Evolutionary conservation across 92 coral and sea anemone species (phyloP), one percentile per base, ranked within the genome.

Genomic region (Pocillopora grandis): DNA sequence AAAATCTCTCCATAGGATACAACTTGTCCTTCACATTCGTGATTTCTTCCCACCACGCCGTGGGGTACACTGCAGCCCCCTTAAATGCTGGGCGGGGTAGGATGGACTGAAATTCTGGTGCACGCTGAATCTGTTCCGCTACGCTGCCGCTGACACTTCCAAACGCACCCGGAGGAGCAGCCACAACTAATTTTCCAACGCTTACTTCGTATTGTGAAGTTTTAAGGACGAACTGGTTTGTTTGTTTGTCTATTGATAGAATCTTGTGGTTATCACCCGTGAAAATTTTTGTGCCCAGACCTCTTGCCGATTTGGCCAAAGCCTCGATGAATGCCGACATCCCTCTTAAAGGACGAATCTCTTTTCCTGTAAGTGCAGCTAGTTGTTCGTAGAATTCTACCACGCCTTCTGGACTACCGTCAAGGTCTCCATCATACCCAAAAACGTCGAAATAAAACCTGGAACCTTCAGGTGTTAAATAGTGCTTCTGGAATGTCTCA

Each of bases 31-130:
- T 90, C 14, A 76, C 86, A n/a, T 76, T 79, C 20, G 76, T 75
- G 12, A 85, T 78, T 7, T 85, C 87, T 61, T 94, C 95, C 98
- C 98, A 94, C 98, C 98, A 94, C 19, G 98, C 95, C 66, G 48
- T 87, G 68, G 76, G 73, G 63, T 92, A 94, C 62, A 94, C 98
- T 11, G 98, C 95, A 11, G 95, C 98, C 5, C 62, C 91, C 65
- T 84, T 88, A 56, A 88, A 83, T 33, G 91, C 91, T 33, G 85
- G 88, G 20, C 76, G 60, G 16, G 84, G 84, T 7, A 66, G 70
- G 19, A 88, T 84, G 20, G 91, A 88, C 67, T 71, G 85, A 27
- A 77, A 78, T 18, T 57, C 80, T n/a, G 64, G 17, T 14, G 35
- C 57, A 52, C 12, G 37, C 71, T 72, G 84, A 15, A 88, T 78